These are phyloP conservation scores for Tangara arthus DNA, from an alignment of 2,797 vertebrate genomes.

Conservation along the genomic window DNA sequence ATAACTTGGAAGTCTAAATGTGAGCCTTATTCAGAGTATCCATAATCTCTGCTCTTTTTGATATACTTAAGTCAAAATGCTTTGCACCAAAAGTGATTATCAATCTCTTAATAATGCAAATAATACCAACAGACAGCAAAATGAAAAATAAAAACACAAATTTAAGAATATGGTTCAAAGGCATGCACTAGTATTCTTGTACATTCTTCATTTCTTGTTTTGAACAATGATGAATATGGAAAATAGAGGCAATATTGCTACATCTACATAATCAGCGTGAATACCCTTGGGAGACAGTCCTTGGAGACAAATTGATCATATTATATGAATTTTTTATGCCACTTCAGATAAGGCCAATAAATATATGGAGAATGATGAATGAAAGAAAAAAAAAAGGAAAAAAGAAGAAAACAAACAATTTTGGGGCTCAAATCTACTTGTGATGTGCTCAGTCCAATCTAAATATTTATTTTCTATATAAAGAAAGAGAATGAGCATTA, in stretches of 20 bases:
- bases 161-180: neutral
- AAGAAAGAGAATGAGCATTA: neutral
- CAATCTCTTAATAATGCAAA: neutral
- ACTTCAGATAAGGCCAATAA: neutral
- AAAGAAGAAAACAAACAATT: neutral
- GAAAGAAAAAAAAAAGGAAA: rapidly evolving
- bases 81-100: neutral
- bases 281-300: neutral
- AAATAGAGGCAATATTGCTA: neutral
- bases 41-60: neutral
- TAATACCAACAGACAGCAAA: neutral
- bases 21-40: neutral
- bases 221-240: neutral
- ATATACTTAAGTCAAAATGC: rapidly evolving
- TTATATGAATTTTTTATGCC: neutral
- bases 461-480: neutral
- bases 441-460: neutral
- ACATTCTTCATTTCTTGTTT: neutral
- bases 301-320: neutral
- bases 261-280: neutral
- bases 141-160: neutral
- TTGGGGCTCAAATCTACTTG: neutral
- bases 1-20: neutral
- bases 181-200: neutral
- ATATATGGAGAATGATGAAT: neutral